These are phyloP conservation scores for Vimba vimba DNA, from an alignment of 2,113 vertebrate species.

Conservation along the genomic window DNA sequence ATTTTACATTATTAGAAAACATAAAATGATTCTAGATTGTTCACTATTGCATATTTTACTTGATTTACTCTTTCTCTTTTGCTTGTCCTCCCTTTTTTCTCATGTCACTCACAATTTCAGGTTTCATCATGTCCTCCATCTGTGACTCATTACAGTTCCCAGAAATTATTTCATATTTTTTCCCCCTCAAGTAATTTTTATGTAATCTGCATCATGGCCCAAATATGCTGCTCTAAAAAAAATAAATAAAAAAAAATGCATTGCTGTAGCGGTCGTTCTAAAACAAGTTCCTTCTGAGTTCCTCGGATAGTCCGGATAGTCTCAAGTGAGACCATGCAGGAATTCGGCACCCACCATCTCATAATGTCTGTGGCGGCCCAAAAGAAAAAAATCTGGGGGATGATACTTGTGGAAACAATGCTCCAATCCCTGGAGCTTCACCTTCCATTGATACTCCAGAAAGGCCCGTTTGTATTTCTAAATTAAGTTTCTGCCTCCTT, in stretches of 20 bases:
- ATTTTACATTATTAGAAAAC: not conserved
- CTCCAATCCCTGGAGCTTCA: conserved; percentile 62
- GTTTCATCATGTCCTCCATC: conserved; percentile 11
- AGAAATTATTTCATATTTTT: conserved; percentile 12
- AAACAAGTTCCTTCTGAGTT: not conserved
- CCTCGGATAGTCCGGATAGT: not conserved
- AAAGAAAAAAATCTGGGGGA: conserved; percentile 52
- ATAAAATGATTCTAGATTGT: not conserved
- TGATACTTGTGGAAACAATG: conserved; percentile 67
- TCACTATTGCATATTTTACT: not conserved
- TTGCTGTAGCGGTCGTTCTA: not conserved
- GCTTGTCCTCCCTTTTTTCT: not conserved
- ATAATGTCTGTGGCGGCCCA: conserved; percentile 43
- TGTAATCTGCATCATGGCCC: conserved; percentile 26
- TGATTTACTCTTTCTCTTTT: not conserved
- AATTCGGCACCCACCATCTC: conserved; percentile 41
- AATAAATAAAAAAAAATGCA: not conserved
- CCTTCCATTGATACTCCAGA: conserved; percentile 65
- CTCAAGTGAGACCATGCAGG: conserved; percentile 20
- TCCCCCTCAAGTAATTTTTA: not conserved
- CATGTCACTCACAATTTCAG: not conserved
- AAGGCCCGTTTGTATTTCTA: conserved; percentile 68
- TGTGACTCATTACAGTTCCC: conserved; percentile 17
- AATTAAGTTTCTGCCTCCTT: conserved; percentile 70
- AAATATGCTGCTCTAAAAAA: conserved; percentile 15